Base-by-base conservation (phyloP, 2,888 invertebrate genomes). In the Ichneumoninae sp. region DNA sequence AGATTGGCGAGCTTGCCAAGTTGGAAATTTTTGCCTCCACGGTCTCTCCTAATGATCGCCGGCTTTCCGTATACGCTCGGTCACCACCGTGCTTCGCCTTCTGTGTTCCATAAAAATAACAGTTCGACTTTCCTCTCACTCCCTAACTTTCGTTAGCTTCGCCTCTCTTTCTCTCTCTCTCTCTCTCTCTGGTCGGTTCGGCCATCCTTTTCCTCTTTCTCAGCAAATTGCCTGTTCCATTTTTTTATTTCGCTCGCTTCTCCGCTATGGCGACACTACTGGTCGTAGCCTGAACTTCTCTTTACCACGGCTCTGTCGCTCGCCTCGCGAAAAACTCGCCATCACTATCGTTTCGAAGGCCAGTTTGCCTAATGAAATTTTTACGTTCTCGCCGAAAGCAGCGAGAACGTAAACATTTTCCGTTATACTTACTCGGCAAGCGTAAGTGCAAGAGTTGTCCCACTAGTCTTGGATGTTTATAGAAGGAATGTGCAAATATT, bases 311-410 rank as follows among this genome's bases (percentile, higher is more conserved):
- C 47, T 69, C 50, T 10, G 57, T 36, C 22, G 30, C 50, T 71
- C 71, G 40, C 68, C 60, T 52, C 47, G 75, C 70, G 57, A 75
- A 66, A 79, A 66, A 81, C 60, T 70, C 47, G 63, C 8, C 47
- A 52, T 33, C 22, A 47, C 63, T 33, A 87, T 88, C 87, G 85
- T 88, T 88, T 87, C 79, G 73, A 85, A 86, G 88, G 87, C 84
- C 88, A 85, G 89, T 89, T 90, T 89, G 87, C 89, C 88, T 90
- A 90, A 90, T 91, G 90, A 90, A 90, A 90, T 90, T 91, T 90
- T 90, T 90, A 91, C 88, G 88, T 88, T 87, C 40, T 50, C 36
- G 47, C 52, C 30, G 47, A 54, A 13, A 54, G 26, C 70, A 86
- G 86, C 85, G 76, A 81, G 86, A 86, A 26, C 22, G 13, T 81